Percentiles rank a stretch among this genome's conserved stretches.
Conservation (phyloP, 2,888 invertebrate species). For the Aromia moschata region DNA sequence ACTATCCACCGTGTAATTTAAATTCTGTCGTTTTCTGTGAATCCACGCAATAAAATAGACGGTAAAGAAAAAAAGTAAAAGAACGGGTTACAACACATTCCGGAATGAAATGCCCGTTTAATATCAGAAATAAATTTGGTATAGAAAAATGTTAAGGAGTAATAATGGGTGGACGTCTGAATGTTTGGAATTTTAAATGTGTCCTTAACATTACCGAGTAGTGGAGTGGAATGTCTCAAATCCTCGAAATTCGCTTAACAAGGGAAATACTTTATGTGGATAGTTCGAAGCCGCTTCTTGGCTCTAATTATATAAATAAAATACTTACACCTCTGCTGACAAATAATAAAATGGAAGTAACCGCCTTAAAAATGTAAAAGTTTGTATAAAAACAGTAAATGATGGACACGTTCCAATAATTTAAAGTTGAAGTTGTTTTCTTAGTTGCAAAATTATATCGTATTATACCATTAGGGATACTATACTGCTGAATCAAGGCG, state of each 20-base stretch:
- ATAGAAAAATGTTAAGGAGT: conserved; percentile 49
- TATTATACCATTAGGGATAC: no score
- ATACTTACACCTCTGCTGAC: no score
- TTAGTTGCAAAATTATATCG: no score
- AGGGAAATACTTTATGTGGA: conserved; percentile 6
- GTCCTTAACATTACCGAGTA: conserved; percentile 42
- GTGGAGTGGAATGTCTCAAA: conserved; percentile 37
- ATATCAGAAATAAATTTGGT: conserved; percentile 43
- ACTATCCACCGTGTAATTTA: neutral
- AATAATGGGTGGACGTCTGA: conserved; percentile 45
- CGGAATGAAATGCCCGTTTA: conserved; percentile 38
- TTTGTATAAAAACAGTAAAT: no score
- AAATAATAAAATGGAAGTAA: no score
- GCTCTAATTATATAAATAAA: no score
- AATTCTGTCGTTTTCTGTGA: neutral
- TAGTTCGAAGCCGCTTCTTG: neutral
- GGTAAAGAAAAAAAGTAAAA: neutral
- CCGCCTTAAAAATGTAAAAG: no score
- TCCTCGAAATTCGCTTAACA: conserved; percentile 34
- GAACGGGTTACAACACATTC: conserved; percentile 26
- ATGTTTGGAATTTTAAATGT: conserved; percentile 46
- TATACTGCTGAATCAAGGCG: no score
- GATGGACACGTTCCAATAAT: no score
- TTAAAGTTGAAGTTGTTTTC: no score
- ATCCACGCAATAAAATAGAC: conserved; percentile 3